phyloP scores from a whole-genome alignment of 1,140 invertebrate genomes.

The Formica selysi region DNA sequence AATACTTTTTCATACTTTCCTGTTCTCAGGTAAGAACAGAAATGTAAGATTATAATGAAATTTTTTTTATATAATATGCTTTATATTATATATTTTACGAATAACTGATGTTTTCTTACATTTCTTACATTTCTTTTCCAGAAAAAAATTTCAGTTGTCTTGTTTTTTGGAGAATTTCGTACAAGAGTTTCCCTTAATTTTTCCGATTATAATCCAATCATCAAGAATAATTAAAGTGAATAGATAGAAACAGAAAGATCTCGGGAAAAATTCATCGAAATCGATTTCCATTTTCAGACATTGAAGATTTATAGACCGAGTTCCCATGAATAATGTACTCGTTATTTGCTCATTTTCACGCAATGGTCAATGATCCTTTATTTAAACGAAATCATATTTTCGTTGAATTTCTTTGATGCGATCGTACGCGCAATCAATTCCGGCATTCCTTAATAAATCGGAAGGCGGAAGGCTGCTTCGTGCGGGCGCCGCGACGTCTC shows the following conservation, averaged over 20 bases:
- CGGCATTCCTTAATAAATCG: constrained; percentile 48
- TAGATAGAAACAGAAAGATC: not conserved
- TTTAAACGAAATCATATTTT: not conserved
- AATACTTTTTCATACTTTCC: no score
- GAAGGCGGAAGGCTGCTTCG: constrained; percentile 3
- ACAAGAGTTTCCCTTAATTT: not conserved
- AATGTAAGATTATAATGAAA: not conserved
- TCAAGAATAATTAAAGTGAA: not conserved
- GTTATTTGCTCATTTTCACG: not conserved
- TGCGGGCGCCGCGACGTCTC: constrained; percentile 12
- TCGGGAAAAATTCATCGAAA: not conserved
- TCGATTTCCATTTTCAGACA: not conserved
- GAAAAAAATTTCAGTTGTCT: no score
- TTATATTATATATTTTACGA: not conserved
- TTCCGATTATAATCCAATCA: not conserved
- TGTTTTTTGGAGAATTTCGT: not conserved
- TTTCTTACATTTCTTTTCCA: not conserved
- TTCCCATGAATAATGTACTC: not conserved
- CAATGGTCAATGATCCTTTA: not conserved
- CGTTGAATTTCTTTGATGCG: not conserved
- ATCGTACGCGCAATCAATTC: not conserved
- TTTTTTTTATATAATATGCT: no score
- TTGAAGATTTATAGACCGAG: not conserved
- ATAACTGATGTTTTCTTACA: not conserved
- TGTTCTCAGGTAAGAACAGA: not conserved